Evolutionary conservation across 2,888 invertebrate species (phyloP), one percentile per base, ranked within the genome.

Genomic region (Cordylochernes scorpioides): DNA sequence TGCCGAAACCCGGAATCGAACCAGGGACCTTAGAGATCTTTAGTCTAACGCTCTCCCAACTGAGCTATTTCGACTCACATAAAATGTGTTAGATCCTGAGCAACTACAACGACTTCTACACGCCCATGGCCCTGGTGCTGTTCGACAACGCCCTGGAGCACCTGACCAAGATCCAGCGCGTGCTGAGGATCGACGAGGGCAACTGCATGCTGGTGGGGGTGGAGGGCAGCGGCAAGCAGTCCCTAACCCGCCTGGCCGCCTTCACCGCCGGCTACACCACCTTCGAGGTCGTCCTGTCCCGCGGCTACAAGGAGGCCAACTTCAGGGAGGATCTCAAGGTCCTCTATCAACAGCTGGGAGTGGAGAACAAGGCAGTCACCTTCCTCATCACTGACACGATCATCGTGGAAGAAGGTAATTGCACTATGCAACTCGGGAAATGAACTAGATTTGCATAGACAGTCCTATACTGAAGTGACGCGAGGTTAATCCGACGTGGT

Each of bases 111-210:
- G 78, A 78, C 42, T 63, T 64, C 15, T 59, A 64, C 28, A 46
- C 47, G 5, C 68, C 70, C 46, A 60, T 84, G 57, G 68, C 66
- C 15, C 61, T 86, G 39, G 80, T 86, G 0, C 58, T 86, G 15
- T 86, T 86, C 49, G 75, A 86, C 47, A 82, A 84, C 48, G 84
- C 80, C 24, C 54, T 86, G 28, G 82, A 86, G 47, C 84, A 88
- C 51, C 50, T 86, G 45, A 84, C 78, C 0, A 62, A 84, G 25
- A 64, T 80, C 8, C 82, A 84, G 44, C 67, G 86, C 14, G 69
- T 71, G 1, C 57, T 86, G 35, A 63, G 84, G 38, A 68, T 80
- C 66, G 64, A 71, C 46, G 59, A 69, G 38, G 82, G 82, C 0
- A 77, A 86, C 49, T 66, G 71, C 4, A 59, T 86, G 53, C 57